A percentile compares a stretch with the other conserved stretches of the same genome.
phyloP scores from a whole-genome alignment of 1,140 invertebrate genomes.

The Neoseiulus cucumeris region DNA sequence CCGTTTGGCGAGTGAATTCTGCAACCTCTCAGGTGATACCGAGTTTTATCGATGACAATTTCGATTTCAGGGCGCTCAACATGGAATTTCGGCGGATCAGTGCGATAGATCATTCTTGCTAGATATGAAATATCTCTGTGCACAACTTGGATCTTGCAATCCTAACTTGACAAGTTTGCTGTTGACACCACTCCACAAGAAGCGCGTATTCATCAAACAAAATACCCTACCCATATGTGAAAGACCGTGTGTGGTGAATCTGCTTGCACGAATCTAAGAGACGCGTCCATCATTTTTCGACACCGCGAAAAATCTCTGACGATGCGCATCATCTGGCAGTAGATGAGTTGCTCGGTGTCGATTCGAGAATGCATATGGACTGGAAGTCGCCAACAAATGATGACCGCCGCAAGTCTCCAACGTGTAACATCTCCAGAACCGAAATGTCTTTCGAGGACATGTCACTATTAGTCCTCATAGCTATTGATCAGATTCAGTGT shows the following conservation, averaged over 20 bases:
- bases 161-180: not conserved
- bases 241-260: not conserved
- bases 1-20: no score
- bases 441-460: conserved; percentile 1
- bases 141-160: not conserved
- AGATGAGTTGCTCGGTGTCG: no score
- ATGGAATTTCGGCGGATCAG: not conserved
- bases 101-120: not conserved
- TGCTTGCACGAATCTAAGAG: not conserved
- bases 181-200: not conserved
- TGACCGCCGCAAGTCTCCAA: no score
- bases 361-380: no score
- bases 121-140: not conserved
- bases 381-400: no score
- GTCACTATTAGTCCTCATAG: not conserved
- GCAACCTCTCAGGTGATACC: no score
- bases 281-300: not conserved
- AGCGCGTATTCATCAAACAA: not conserved
- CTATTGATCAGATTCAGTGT: not conserved
- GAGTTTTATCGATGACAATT: not conserved
- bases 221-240: not conserved
- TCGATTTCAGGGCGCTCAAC: not conserved
- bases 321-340: no score
- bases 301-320: no score
- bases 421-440: not conserved